phyloP scores from a whole-genome alignment of 2,113 vertebrate species.

The Centropus unirufus region DNA sequence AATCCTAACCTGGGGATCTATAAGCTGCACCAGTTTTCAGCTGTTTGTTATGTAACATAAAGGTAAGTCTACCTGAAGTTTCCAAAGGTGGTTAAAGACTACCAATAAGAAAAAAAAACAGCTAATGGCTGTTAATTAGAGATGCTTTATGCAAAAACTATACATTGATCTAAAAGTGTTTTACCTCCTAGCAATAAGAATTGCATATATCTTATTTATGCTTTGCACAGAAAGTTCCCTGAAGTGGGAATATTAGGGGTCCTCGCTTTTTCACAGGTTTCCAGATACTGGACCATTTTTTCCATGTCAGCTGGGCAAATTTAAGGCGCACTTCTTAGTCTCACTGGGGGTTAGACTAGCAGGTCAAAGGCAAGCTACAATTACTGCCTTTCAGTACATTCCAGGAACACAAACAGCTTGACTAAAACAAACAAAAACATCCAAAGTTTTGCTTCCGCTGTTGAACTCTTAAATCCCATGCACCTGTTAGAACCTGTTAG shows the following conservation, averaged over 20 bases:
- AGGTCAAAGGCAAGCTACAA: background rate
- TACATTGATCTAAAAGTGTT: background rate
- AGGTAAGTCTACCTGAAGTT: background rate
- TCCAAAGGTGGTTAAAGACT: background rate
- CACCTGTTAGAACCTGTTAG: fast-evolving
- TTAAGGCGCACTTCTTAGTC: background rate
- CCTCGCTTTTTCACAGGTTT: background rate
- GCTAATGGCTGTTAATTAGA: background rate
- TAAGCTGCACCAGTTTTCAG: background rate
- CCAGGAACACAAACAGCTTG: background rate
- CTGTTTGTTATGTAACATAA: background rate
- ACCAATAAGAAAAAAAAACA: background rate
- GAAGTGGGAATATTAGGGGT: background rate
- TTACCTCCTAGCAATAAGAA: background rate
- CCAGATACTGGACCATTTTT: background rate
- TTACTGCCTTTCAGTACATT: background rate
- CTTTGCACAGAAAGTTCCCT: background rate
- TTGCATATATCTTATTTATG: background rate
- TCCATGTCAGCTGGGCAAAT: background rate
- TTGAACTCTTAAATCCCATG: background rate
- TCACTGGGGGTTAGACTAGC: background rate
- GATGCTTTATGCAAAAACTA: background rate
- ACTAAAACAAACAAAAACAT: background rate
- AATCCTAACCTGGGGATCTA: background rate
- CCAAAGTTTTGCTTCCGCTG: background rate